Evolutionary conservation across 2,797 vertebrate species (phyloP).

Genomic region (Semaprochilodus insignis): DNA sequence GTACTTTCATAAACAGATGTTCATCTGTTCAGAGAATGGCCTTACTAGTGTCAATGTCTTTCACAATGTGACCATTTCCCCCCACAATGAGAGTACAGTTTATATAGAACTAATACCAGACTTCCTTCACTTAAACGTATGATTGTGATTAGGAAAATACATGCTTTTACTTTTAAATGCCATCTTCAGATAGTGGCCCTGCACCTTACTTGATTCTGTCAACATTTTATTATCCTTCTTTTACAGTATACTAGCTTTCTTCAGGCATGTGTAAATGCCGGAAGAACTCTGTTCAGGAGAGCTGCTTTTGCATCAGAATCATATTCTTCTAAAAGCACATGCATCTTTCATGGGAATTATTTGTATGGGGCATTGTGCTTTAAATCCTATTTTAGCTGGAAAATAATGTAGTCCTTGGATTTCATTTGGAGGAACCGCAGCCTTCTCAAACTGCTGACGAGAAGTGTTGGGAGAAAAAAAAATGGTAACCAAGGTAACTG

Average conservation of each 20-base stretch:
- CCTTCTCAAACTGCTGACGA: constrained; percentile 59
- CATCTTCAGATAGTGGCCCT: neutral
- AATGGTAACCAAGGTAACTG: constrained; percentile 67
- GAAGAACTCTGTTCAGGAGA: neutral
- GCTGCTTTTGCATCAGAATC: constrained; percentile 1
- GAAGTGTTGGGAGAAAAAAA: constrained; percentile 36
- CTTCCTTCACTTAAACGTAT: neutral
- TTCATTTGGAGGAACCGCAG: constrained; percentile 47
- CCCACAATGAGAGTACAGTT: too few species aligned
- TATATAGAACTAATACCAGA: neutral
- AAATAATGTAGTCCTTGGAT: constrained; percentile 54
- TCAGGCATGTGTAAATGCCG: neutral
- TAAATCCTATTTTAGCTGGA: constrained; percentile 33
- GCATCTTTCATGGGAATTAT: constrained; percentile 4
- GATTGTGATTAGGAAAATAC: neutral
- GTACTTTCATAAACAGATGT: neutral
- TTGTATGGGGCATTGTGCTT: constrained; percentile 31
- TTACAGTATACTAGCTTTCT: neutral
- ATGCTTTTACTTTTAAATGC: neutral
- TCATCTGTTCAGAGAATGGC: too few species aligned
- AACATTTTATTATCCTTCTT: neutral
- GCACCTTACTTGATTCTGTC: neutral
- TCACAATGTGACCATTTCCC: too few species aligned
- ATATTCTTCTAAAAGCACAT: neutral
- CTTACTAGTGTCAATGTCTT: neutral